Percentiles rank a stretch among this genome's conserved stretches.
These are phyloP conservation scores for Cephus pulcher DNA, from an alignment of 2,888 invertebrate genomes.

Conservation along the genomic window DNA sequence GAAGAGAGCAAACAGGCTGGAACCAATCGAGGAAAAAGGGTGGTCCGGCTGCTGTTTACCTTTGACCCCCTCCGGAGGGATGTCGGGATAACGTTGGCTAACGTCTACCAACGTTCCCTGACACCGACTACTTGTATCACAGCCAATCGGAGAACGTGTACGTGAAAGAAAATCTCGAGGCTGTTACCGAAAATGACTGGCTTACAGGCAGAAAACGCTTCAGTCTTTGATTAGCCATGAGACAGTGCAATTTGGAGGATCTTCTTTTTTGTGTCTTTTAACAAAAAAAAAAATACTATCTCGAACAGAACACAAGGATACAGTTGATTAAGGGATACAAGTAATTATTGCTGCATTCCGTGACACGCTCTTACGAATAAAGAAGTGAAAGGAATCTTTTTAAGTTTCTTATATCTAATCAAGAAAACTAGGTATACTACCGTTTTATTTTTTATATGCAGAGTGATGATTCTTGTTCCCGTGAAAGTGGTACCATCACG, in stretches of 20 bases:
- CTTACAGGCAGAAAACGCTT: slow-evolving; percentile 23
- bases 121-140: slow-evolving; percentile 6
- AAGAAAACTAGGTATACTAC: not conserved
- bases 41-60: slow-evolving; percentile 55
- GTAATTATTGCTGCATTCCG: too few relatives aligned
- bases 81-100: not conserved
- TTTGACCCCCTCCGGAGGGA: slow-evolving; percentile 30
- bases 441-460: not conserved
- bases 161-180: slow-evolving; percentile 21
- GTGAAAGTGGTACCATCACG: not conserved
- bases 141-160: slow-evolving; percentile 36
- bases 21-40: slow-evolving; percentile 56
- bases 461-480: not conserved
- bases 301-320: not conserved
- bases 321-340: not conserved
- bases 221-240: slow-evolving; percentile 43
- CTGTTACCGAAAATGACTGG: slow-evolving; percentile 19
- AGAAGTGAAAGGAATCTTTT: not conserved
- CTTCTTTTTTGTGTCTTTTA: not conserved
- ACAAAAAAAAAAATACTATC: too few relatives aligned
- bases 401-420: not conserved
- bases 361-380: not conserved
- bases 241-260: not conserved
- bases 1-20: slow-evolving; percentile 48
- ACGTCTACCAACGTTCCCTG: not conserved